Evolutionary conservation across 2,888 invertebrate genomes (phyloP), one percentile per base, ranked within the genome.

Genomic region (Yponomeuta evonymella): DNA sequence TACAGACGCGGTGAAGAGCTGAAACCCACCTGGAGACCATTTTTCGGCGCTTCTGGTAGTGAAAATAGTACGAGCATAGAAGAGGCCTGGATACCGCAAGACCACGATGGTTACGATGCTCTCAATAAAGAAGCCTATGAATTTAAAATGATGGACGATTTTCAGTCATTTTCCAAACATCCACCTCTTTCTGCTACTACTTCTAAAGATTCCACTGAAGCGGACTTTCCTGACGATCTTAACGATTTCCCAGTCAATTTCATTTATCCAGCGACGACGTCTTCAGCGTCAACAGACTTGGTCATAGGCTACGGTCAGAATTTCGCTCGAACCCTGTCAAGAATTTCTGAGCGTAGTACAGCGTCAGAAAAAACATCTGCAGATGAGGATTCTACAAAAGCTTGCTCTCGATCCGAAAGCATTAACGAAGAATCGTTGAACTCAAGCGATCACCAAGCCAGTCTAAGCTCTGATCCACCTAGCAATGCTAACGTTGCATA

Each of bases 291-390:
- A 0, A 92, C 95, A 1, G 96, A 96, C 80, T 94, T 96, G 67
- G 93, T 96, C 69, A 93, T 94, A 68, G 95, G 95, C 10, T 96
- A 96, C 78, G 95, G 95, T 9, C 94, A 95, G 72, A 95, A 95
- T 67, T 97, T 96, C 85, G 95, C 95, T 0, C 93, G 97, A 66
- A 97, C 97, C 0, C 90, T 97, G 48, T 97, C 97, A 0, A 93
- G 97, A 74, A 97, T 97, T 80, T 97, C 97, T 0, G 97, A 97
- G 86, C 93, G 97, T 66, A 97, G 97, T 75, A 97, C 97, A 11
- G 96, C 97, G 12, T 97, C 97, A 0, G 97, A 97, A 82, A 97
- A 97, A 84, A 96, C 96, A 2, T 97, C 97, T 79, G 95, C 96
- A 73, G 95, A 97, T 78, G 97, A 97, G 82, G 97, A 97, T 88